A percentile compares a stretch with the other conserved stretches of the same genome.
These are phyloP conservation scores for Gryllus bimaculatus DNA, from an alignment of 1,140 invertebrate genomes.

Conservation along the genomic window DNA sequence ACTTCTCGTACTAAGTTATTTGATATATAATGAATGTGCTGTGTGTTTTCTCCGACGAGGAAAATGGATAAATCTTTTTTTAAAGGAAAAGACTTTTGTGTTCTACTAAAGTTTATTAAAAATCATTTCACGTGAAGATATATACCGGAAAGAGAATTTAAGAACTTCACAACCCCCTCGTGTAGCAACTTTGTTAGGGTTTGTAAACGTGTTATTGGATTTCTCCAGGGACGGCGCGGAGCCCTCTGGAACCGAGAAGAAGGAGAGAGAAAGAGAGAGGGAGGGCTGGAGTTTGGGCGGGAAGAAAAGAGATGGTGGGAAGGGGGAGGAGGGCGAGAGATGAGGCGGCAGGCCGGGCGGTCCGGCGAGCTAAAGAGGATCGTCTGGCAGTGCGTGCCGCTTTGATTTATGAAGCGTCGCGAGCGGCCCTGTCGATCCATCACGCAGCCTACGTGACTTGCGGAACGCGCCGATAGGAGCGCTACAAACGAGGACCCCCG, in stretches of 20 bases:
- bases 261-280: background rate
- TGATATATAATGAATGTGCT: background rate
- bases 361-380: background rate
- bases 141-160: background rate
- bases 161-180: background rate
- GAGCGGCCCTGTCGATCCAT: background rate
- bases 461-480: no score
- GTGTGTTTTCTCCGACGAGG: background rate
- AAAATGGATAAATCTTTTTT: background rate
- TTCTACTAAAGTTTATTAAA: constrained; percentile 1
- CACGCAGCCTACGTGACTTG: background rate
- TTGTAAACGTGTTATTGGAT: background rate
- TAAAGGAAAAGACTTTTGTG: background rate
- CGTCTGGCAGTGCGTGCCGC: background rate
- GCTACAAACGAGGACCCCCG: no score
- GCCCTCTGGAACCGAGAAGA: background rate
- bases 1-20: background rate
- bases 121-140: constrained; percentile 5
- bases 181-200: background rate
- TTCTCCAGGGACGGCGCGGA: background rate
- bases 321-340: background rate
- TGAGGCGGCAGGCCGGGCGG: background rate
- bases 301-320: background rate
- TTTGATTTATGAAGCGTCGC: background rate
- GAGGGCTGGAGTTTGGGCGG: background rate